These are phyloP conservation scores for Oligia strigilis DNA, from an alignment of 2,888 invertebrate species.

Conservation along the genomic window DNA sequence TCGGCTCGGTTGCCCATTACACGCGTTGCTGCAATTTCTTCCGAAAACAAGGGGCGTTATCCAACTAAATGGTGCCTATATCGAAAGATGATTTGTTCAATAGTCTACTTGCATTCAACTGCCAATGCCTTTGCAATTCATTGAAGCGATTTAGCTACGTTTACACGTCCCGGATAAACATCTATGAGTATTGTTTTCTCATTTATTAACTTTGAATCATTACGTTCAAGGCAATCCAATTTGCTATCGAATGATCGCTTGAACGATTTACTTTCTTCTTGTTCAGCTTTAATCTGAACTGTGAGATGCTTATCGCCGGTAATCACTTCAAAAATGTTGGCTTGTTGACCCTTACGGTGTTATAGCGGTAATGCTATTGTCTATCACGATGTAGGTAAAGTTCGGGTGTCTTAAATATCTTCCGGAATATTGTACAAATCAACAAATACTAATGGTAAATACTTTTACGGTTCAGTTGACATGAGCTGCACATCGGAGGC, in stretches of 20 bases:
- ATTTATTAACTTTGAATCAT: slow-evolving; percentile 76
- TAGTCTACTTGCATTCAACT: slow-evolving; percentile 45
- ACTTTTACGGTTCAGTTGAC: slow-evolving; percentile 77
- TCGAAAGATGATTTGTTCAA: slow-evolving; percentile 51
- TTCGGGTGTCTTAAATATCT: slow-evolving; percentile 38
- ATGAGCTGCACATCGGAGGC: slow-evolving; percentile 73
- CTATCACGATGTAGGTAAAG: slow-evolving; percentile 50
- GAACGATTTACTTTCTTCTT: slow-evolving; percentile 77
- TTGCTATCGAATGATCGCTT: slow-evolving; percentile 69
- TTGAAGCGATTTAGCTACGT: slow-evolving; percentile 71
- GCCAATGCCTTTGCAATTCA: slow-evolving; percentile 64
- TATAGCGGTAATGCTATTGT: slow-evolving; percentile 53
- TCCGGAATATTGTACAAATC: slow-evolving; percentile 61
- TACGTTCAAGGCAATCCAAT: slow-evolving; percentile 68
- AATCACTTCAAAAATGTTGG: slow-evolving; percentile 61
- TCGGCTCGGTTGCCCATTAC: slow-evolving; percentile 56
- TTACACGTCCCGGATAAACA: slow-evolving; percentile 76
- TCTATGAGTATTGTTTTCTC: slow-evolving; percentile 68
- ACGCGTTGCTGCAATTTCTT: slow-evolving; percentile 56
- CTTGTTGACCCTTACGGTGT: slow-evolving; percentile 62
- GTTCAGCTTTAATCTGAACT: slow-evolving; percentile 69
- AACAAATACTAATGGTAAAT: slow-evolving; percentile 70
- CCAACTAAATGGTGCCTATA: slow-evolving; percentile 66
- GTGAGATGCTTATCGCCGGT: slow-evolving; percentile 62
- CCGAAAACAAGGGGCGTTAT: slow-evolving; percentile 62